A percentile compares a stretch with the other conserved stretches of the same genome.
Evolutionary conservation across 2,113 vertebrate species (phyloP).

Genomic region (Astur gentilis): DNA sequence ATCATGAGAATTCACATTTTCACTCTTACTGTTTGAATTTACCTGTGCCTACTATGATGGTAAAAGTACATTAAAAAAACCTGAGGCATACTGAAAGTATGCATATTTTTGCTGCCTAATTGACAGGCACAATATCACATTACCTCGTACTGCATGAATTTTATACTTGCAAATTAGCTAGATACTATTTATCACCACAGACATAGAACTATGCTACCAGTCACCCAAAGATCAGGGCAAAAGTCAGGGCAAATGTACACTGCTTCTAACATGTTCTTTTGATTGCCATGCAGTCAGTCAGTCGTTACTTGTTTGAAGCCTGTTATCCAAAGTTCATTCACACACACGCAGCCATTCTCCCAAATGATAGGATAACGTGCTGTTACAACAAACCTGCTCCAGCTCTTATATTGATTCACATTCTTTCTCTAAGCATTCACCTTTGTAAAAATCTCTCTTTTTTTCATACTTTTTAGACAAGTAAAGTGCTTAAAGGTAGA

Average conservation of each 20-base stretch:
- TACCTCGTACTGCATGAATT: not conserved
- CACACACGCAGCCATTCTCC: not conserved
- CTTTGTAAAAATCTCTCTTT: not conserved
- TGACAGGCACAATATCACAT: not conserved
- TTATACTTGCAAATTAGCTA: slow-evolving; percentile 24
- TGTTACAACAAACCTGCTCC: not conserved
- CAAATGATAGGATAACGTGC: not conserved
- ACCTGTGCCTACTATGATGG: not conserved
- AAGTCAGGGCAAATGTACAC: not conserved
- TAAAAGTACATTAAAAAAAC: not conserved
- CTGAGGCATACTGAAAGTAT: not conserved
- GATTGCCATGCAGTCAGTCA: not conserved
- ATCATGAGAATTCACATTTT: not conserved
- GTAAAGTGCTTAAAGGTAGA: not conserved
- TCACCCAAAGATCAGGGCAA: not conserved
- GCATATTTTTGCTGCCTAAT: not conserved
- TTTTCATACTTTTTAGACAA: not conserved
- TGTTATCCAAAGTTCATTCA: slow-evolving; percentile 1
- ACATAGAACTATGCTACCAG: not conserved
- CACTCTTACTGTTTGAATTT: not conserved
- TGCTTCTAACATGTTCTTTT: not conserved
- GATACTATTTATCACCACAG: not conserved
- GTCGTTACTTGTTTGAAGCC: not conserved
- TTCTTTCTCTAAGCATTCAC: slow-evolving; percentile 19
- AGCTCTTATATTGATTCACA: slow-evolving; percentile 18